A percentile compares a stretch with the other conserved stretches of the same genome.
Evolutionary conservation across 2,113 vertebrate genomes (phyloP).

Genomic region (Oncorhynchus kisutch): DNA sequence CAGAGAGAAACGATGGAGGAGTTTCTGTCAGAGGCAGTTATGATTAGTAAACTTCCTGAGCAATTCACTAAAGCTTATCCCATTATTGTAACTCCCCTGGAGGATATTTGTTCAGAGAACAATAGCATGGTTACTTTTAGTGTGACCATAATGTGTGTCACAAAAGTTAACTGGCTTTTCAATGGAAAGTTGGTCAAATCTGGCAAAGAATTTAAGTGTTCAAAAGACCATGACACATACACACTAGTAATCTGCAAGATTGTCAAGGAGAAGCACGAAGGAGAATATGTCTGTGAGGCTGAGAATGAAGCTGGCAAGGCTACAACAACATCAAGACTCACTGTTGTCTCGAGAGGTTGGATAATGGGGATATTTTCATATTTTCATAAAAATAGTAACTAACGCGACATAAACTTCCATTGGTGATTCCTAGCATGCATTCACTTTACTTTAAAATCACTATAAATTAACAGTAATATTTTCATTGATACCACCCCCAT

Average conservation of each 20-base stretch:
- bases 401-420: constrained; percentile 37
- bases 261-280: constrained; percentile 80
- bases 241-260: constrained; percentile 78
- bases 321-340: constrained; percentile 83
- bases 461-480: constrained; percentile 20
- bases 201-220: constrained; percentile 91
- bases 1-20: constrained; percentile 63
- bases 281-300: constrained; percentile 87
- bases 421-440: constrained; percentile 10
- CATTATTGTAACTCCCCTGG: constrained; percentile 66
- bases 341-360: constrained; percentile 90
- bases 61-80: constrained; percentile 49
- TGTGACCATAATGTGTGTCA: constrained; percentile 72
- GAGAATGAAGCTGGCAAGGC: constrained; percentile 83
- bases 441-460: constrained; percentile 20
- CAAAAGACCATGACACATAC: constrained; percentile 77
- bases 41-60: constrained; percentile 42
- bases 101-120: constrained; percentile 73
- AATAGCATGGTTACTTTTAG: constrained; percentile 66
- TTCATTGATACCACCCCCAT: constrained; percentile 2
- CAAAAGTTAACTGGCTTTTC: constrained; percentile 84
- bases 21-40: constrained; percentile 53
- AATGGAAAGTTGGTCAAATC: constrained; percentile 79
- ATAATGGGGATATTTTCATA: constrained; percentile 69
- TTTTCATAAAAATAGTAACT: constrained; percentile 50